Evolutionary conservation across 2,888 invertebrate genomes (phyloP).

Genomic region (Ferrisia virgata): DNA sequence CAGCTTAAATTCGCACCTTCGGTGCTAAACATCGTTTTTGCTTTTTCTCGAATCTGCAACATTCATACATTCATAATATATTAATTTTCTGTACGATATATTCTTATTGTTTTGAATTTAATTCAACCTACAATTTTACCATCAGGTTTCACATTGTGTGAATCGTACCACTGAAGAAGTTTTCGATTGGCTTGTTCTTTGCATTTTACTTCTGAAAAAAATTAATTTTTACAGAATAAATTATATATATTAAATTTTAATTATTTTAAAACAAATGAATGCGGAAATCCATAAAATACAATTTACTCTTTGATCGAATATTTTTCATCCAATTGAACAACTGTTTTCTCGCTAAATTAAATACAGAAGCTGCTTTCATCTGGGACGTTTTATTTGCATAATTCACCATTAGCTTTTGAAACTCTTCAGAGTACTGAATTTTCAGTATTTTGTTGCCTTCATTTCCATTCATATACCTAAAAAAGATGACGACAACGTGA

Average conservation of each 20-base stretch:
- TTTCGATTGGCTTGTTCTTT: background rate
- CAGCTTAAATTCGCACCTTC: background rate
- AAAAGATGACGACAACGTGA: background rate
- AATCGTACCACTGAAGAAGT: conserved; percentile 6
- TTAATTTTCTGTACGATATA: background rate
- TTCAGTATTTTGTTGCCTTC: background rate
- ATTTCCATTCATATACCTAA: background rate
- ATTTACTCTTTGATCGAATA: conserved; percentile 3
- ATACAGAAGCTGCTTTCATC: conserved; percentile 20
- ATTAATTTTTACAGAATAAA: background rate
- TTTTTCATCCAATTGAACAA: conserved; percentile 31
- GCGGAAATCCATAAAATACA: too few relatives aligned
- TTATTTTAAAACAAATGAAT: background rate
- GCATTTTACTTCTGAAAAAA: background rate
- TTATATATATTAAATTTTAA: too few relatives aligned
- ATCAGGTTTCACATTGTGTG: background rate
- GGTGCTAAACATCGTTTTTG: background rate
- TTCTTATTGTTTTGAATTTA: background rate
- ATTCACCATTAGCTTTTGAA: conserved; percentile 33
- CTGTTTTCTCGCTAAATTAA: conserved; percentile 33
- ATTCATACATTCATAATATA: background rate
- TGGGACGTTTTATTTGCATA: conserved; percentile 26
- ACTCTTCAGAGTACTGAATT: conserved; percentile 27
- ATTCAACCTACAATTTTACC: background rate
- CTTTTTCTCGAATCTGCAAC: conserved; percentile 31